A percentile compares a stretch with the other conserved stretches of the same genome.
Evolutionary conservation across 1,140 invertebrate genomes (phyloP).

Genomic region (Ceratina calcarata): DNA sequence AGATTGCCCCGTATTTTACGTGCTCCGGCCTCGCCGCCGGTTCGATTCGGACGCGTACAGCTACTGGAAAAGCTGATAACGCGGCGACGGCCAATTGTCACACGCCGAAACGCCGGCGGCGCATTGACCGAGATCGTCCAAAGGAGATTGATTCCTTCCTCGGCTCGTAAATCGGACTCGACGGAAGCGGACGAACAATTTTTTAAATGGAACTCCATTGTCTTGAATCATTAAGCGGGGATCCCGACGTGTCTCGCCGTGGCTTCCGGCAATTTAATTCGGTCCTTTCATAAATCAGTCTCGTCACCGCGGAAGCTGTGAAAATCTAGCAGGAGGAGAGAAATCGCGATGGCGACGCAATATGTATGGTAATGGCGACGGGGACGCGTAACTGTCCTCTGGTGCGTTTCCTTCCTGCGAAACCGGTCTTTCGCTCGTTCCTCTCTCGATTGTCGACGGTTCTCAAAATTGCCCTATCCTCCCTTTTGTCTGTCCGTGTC

Average conservation of each 20-base stretch:
- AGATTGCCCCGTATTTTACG: constrained; percentile 62
- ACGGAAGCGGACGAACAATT: background rate
- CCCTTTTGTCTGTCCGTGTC: constrained; percentile 7
- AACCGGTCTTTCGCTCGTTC: constrained; percentile 29
- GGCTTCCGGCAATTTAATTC: constrained; percentile 20
- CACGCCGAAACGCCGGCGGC: too few species aligned
- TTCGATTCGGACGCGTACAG: constrained; percentile 37
- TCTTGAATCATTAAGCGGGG: too few species aligned
- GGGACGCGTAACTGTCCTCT: background rate
- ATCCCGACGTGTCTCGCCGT: too few species aligned
- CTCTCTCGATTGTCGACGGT: constrained; percentile 4
- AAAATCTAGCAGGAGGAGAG: constrained; percentile 9
- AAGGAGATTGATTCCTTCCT: background rate
- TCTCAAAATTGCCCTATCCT: constrained; percentile 39
- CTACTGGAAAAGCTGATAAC: constrained; percentile 36
- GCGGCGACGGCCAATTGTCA: constrained; percentile 31
- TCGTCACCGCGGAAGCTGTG: background rate
- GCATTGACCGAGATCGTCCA: background rate
- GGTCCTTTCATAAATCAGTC: constrained; percentile 24
- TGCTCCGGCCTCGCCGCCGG: background rate
- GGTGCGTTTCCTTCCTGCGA: background rate
- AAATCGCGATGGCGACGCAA: constrained; percentile 15
- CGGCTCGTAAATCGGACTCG: background rate
- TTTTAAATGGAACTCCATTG: too few species aligned
- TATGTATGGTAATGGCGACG: constrained; percentile 44